Evolutionary conservation across 2,797 vertebrate species (phyloP).

Genomic region (Percopsis omiscomaycus): DNA sequence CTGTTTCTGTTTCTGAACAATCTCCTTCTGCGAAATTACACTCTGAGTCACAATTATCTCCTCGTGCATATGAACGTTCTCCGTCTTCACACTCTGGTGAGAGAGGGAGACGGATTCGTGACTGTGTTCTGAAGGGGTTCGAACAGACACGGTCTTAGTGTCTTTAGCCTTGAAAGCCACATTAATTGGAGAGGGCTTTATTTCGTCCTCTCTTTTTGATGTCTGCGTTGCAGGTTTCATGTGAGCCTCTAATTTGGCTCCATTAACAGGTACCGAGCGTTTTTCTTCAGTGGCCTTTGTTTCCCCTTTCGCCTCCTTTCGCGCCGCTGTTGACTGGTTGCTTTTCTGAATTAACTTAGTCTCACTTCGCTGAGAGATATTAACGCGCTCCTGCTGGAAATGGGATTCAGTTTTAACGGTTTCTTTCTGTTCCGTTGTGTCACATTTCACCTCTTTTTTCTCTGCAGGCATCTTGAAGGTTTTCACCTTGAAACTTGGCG

Average conservation of each 20-base stretch:
- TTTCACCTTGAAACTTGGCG: constrained; percentile 84
- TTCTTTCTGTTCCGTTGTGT: constrained; percentile 50
- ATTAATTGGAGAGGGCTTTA: constrained; percentile 59
- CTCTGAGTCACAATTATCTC: constrained; percentile 68
- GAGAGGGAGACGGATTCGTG: constrained; percentile 61
- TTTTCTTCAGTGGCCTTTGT: constrained; percentile 51
- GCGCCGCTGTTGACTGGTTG: constrained; percentile 46
- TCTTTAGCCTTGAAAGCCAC: constrained; percentile 59
- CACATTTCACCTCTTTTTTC: constrained; percentile 55
- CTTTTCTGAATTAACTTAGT: constrained; percentile 50
- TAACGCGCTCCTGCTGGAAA: constrained; percentile 55
- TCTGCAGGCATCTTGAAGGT: constrained; percentile 78
- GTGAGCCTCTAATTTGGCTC: constrained; percentile 54
- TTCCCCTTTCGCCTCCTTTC: constrained; percentile 50
- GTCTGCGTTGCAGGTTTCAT: constrained; percentile 61
- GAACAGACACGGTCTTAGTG: constrained; percentile 45
- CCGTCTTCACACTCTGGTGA: constrained; percentile 65
- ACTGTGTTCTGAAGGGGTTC: constrained; percentile 64
- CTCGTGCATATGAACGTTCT: constrained; percentile 62
- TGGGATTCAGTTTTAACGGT: constrained; percentile 52
- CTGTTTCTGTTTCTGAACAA: constrained; percentile 59
- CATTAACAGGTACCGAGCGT: constrained; percentile 45
- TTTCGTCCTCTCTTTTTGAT: constrained; percentile 53
- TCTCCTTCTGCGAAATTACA: constrained; percentile 67
- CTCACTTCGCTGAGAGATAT: constrained; percentile 46